Evolutionary conservation across 2,797 vertebrate species (phyloP).

Genomic region (Amniataba percoides): DNA sequence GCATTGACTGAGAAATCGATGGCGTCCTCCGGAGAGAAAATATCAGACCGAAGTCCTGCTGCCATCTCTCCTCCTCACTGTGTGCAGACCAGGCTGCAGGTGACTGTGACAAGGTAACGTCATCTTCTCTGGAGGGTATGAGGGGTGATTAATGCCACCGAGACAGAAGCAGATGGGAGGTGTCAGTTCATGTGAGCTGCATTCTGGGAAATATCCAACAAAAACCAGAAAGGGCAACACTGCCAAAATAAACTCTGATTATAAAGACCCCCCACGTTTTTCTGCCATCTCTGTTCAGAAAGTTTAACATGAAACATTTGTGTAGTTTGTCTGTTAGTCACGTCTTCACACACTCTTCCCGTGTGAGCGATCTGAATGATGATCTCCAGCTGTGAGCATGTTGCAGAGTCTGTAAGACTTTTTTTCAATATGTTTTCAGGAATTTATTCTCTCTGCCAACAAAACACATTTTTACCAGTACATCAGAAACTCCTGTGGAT

Average conservation of each 20-base stretch:
- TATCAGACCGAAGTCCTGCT: conserved; percentile 40
- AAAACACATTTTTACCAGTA: not conserved
- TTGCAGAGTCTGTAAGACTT: not conserved
- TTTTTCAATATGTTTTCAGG: no score
- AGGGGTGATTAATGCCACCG: conserved; percentile 29
- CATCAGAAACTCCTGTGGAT: not conserved
- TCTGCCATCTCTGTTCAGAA: not conserved
- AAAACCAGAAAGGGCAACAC: no score
- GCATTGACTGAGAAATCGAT: conserved; percentile 55
- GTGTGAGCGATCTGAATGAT: not conserved
- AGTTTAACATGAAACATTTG: not conserved
- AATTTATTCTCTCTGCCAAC: no score
- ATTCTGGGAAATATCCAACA: not conserved
- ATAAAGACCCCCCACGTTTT: no score
- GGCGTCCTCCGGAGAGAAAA: conserved; percentile 49
- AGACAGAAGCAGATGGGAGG: not conserved
- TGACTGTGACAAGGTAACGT: conserved; percentile 44
- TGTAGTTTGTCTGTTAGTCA: not conserved
- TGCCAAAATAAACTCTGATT: not conserved
- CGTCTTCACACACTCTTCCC: not conserved
- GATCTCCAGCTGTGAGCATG: no score
- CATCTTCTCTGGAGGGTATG: conserved; percentile 17
- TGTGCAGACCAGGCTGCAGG: conserved; percentile 37
- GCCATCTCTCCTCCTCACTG: conserved; percentile 28
- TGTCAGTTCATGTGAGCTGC: not conserved